Percentiles rank a stretch among this genome's conserved stretches.
phyloP scores from a whole-genome alignment of 1,140 invertebrate species.

The Leptopilina boulardi region DNA sequence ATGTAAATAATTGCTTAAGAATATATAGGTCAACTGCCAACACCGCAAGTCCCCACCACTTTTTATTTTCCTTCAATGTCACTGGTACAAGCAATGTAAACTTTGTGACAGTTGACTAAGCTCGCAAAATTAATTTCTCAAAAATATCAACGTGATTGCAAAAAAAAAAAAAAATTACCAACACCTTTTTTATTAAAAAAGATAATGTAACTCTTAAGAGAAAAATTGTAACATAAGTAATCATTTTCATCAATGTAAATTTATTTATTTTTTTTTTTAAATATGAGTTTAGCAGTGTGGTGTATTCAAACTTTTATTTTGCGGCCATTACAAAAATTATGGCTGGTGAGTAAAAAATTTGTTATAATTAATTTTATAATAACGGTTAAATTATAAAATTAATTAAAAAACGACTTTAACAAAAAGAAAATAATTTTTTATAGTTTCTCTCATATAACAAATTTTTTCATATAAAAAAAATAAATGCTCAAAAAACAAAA shows the following conservation, averaged over 20 bases:
- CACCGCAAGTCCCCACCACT: slow-evolving; percentile 1
- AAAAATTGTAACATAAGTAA: not conserved
- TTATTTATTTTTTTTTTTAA: not conserved
- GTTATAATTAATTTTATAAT: not conserved
- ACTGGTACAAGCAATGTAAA: not conserved
- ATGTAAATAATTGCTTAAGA: not conserved
- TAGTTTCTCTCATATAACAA: too few relatives aligned
- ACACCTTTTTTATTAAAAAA: not conserved
- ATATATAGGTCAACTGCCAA: not conserved
- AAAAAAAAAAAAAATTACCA: not conserved
- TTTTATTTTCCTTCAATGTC: not conserved
- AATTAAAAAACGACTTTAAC: too few relatives aligned
- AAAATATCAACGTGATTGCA: not conserved
- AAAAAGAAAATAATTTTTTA: too few relatives aligned
- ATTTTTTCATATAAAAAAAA: too few relatives aligned
- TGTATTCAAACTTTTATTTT: not conserved
- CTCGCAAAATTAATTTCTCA: not conserved
- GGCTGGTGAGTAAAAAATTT: not conserved
- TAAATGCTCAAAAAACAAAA: too few relatives aligned
- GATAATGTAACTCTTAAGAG: not conserved
- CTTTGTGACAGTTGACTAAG: not conserved
- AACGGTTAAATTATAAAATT: not conserved
- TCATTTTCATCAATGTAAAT: not conserved
- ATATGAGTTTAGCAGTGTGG: not conserved
- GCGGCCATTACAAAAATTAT: slow-evolving; percentile 13